phyloP scores from a whole-genome alignment of 1,140 invertebrate genomes.

The Idris sp. region DNA sequence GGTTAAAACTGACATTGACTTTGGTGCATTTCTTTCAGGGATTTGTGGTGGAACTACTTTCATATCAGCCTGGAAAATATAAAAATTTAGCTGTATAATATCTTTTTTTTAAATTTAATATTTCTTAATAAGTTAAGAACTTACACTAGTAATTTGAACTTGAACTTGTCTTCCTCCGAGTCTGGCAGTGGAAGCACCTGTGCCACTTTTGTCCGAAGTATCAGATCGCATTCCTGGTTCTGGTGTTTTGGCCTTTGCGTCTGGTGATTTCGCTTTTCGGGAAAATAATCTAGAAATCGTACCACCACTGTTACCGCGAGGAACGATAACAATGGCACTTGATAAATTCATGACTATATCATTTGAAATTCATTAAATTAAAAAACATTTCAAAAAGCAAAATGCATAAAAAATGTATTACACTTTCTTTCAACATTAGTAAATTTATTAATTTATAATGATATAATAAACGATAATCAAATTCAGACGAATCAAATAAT shows the following conservation, averaged over 20 bases:
- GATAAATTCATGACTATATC: constrained; percentile 16
- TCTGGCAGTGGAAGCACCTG: constrained; percentile 43
- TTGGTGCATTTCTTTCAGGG: constrained; percentile 84
- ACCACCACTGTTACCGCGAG: constrained; percentile 59
- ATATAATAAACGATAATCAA: too few species aligned
- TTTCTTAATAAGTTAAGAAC: constrained; percentile 2
- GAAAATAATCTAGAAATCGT: constrained; percentile 85
- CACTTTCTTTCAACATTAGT: neutral
- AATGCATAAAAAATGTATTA: neutral
- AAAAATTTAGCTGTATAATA: too few species aligned
- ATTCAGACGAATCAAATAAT: too few species aligned
- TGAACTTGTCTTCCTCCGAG: constrained; percentile 66
- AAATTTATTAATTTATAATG: too few species aligned
- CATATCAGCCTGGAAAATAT: constrained; percentile 80
- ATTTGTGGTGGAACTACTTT: constrained; percentile 82
- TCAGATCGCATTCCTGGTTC: constrained; percentile 81
- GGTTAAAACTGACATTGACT: constrained; percentile 85
- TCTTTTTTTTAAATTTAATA: constrained; percentile 24
- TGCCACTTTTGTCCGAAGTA: constrained; percentile 69
- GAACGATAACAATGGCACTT: constrained; percentile 39
- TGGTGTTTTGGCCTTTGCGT: constrained; percentile 84
- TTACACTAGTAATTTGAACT: constrained; percentile 76
- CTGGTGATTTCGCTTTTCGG: constrained; percentile 83
- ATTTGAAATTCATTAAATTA: too few species aligned
- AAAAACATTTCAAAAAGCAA: neutral